A percentile compares a stretch with the other conserved stretches of the same genome.
phyloP scores from a whole-genome alignment of 2,888 invertebrate genomes.

The Antheraea yamamai region DNA sequence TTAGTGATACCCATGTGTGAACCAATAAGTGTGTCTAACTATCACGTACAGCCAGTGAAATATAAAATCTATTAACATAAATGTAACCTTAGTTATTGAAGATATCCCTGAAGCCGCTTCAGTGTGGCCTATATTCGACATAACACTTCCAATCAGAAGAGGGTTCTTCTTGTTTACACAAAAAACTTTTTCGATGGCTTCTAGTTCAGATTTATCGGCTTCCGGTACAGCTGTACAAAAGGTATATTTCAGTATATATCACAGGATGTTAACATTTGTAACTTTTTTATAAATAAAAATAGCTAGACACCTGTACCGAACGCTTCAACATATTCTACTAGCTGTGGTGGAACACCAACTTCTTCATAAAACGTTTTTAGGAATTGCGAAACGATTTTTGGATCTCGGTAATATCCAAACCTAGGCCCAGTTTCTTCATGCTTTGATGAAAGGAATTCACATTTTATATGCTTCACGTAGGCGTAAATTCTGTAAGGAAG shows the following conservation, averaged over 20 bases:
- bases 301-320: constrained; percentile 81
- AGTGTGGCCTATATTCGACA: too few species aligned
- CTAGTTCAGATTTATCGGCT: too few species aligned
- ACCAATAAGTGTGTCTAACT: too few species aligned
- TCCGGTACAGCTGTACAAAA: too few species aligned
- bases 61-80: not conserved
- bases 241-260: constrained; percentile 51
- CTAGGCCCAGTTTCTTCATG: constrained; percentile 32
- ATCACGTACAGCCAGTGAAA: not conserved
- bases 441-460: constrained; percentile 33
- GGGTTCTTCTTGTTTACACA: too few species aligned
- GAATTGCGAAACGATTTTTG: constrained; percentile 36
- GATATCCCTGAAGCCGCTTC: constrained; percentile 57
- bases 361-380: constrained; percentile 75
- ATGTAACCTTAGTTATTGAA: constrained; percentile 75
- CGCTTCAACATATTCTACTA: constrained; percentile 85
- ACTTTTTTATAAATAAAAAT: too few species aligned
- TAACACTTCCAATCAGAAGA: too few species aligned
- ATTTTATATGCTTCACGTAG: constrained; percentile 42
- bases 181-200: too few species aligned
- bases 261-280: too few species aligned
- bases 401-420: constrained; percentile 43
- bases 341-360: constrained; percentile 78
- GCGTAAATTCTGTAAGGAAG: constrained; percentile 47
- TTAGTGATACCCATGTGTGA: too few species aligned